Evolutionary conservation across 2,797 vertebrate genomes (phyloP), one percentile per base, ranked within the genome.

Genomic region (Gallirallus australis): DNA sequence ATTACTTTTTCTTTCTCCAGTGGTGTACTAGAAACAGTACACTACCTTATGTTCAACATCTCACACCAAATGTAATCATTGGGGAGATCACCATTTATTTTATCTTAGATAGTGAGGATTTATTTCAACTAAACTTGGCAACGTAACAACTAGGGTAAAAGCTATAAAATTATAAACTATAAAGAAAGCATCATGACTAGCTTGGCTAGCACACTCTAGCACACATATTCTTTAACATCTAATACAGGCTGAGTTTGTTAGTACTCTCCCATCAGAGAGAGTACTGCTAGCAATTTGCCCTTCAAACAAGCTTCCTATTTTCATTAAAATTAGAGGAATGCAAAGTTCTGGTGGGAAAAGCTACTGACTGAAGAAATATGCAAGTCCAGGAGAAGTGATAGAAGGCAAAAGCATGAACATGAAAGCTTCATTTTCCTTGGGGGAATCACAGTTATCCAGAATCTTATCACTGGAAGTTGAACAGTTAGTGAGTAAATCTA

Each of bases 301-400:
- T 89, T 79, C 50, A 50, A 75, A 14, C 2, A 20, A 76, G 6
- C 31, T 83, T 15, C 37, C 27, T 68, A n/a, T n/a, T 89, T 81
- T 57, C 42, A 54, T 60, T 69, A 61, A 72, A 89, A 89, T 35
- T 39, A 84, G 71, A 86, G 30, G 50, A 24, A 72, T 72, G 30
- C 52, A 66, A 93, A 73, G 21, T 56, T 91, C 42, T 93, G 48
- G 14, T 66, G 12, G 35, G 42, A 86, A 61, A 79, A 86, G 30
- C 0, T 0, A 56, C 21, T 7, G n/a, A 47, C 11, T 25, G 30
- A 73, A 72, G 37, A 87, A 82, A 93, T 35, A 54, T 0, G 7
- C 37, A 79, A 65, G 76, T 30, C 3, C 14, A 19, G 37, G 13
- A 59, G 20, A 45, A 11, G 5, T 12, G 35, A 79, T 7, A 89